A percentile compares a stretch with the other conserved stretches of the same genome.
These are phyloP conservation scores for Ryuthela nishihirai DNA, from an alignment of 2,888 invertebrate genomes.

Conservation along the genomic window DNA sequence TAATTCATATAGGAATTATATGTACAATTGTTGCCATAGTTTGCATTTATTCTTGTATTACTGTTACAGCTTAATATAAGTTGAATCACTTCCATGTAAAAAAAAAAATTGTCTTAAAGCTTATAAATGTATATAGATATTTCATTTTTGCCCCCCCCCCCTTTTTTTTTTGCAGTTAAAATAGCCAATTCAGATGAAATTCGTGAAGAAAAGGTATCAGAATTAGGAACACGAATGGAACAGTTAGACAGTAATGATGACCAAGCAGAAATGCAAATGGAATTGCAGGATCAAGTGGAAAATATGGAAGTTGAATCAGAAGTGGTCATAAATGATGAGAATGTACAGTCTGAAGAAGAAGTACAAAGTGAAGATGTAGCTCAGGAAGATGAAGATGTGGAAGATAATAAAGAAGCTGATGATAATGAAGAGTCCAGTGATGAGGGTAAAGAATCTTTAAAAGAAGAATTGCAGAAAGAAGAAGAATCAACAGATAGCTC, in stretches of 20 bases:
- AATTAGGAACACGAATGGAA: neutral
- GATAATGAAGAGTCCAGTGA: constrained; percentile 29
- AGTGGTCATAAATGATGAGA: too few species aligned
- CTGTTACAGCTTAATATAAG: too few species aligned
- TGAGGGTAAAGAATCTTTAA: constrained; percentile 2
- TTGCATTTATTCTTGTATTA: too few species aligned
- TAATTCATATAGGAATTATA: too few species aligned
- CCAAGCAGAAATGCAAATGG: neutral
- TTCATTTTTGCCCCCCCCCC: neutral
- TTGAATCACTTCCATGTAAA: too few species aligned
- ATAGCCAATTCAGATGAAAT: too few species aligned
- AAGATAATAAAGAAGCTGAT: constrained; percentile 7
- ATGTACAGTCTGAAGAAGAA: neutral
- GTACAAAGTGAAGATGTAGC: constrained; percentile 2
- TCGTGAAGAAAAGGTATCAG: too few species aligned
- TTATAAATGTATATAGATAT: neutral
- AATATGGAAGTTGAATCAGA: constrained; percentile 4
- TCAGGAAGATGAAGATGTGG: neutral
- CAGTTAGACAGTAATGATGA: constrained; percentile 1
- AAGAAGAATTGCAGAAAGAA: constrained; percentile 4
- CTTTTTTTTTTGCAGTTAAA: constrained; percentile 13
- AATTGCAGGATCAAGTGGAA: neutral
- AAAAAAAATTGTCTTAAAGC: too few species aligned
- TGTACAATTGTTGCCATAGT: too few species aligned
- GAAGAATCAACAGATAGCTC: constrained; percentile 2